Evolutionary conservation across 1,140 invertebrate genomes (phyloP), one percentile per base, ranked within the genome.

Genomic region (Cotesia chilonis): DNA sequence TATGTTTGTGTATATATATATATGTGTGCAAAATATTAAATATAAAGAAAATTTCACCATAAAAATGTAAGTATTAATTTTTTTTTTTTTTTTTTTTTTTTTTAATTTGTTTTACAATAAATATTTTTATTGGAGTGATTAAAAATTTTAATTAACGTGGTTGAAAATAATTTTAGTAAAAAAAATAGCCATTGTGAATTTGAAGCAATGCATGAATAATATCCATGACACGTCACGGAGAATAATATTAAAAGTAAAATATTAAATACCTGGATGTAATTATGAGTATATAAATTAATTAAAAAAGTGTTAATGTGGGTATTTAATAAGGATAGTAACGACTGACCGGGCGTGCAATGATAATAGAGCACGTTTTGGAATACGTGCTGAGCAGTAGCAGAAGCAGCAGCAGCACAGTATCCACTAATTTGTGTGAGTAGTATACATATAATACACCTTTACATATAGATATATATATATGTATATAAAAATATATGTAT

Each of bases 261-360:
- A 47, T 47, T 47, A 47, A 6, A 9, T 9, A 47, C 6, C 6
- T 10, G 41, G 6, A 10, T 6, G 7, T 47, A 47, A 47, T 47
- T 47, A 47, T 3, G 5, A 47, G 10, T 47, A 47, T 47, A 47
- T 47, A 47, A 6, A 47, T 47, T 47, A 47, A 9, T 47, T 47
- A 6, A 6, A 75, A 68, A 55, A 5, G 1, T 55, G 10, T 4
- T n/a, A 55, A 17, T 14, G 3, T 55, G 12, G 5, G 17, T 55
- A 14, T n/a, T 55, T n/a, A 55, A 14, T 17, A n/a, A 55, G 37
- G 64, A 73, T 71, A 77, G 79, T 78, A 81, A 81, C 77, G 82
- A 83, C 79, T 82, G 70, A 81, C 82, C 82, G 82, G 82, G 73
- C 76, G 78, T 78, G 76, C 74, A 66, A 55, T 47, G 47, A 64